Evolutionary conservation across 2,797 vertebrate species (phyloP).

Genomic region (Sebastes cheni): DNA sequence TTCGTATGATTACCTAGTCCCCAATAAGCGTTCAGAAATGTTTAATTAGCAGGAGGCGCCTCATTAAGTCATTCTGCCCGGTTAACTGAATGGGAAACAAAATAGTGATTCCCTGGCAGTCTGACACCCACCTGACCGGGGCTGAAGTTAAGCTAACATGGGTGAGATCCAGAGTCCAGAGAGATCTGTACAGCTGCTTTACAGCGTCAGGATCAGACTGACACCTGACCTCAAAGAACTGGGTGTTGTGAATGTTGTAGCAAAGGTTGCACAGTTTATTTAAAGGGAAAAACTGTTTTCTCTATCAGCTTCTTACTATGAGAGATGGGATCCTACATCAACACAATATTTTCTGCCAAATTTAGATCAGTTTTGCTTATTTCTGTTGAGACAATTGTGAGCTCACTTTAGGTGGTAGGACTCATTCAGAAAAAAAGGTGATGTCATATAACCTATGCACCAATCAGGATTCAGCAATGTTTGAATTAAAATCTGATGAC

Average conservation of each 20-base stretch:
- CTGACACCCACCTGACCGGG: constrained; percentile 13
- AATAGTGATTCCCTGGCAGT: constrained; percentile 19
- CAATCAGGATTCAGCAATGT: too few relatives aligned
- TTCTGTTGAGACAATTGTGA: background rate
- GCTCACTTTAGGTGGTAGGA: background rate
- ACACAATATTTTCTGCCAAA: background rate
- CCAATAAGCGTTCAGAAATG: background rate
- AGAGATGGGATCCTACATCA: background rate
- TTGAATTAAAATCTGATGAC: too few relatives aligned
- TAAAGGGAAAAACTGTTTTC: background rate
- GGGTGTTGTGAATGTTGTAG: background rate
- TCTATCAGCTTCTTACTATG: background rate
- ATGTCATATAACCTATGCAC: background rate
- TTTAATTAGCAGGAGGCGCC: constrained; percentile 42
- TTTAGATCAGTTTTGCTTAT: background rate
- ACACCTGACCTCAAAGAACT: background rate
- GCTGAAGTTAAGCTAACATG: constrained; percentile 32
- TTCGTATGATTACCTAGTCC: background rate
- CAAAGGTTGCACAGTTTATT: background rate
- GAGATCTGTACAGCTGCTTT: constrained; percentile 39
- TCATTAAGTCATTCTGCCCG: constrained; percentile 39
- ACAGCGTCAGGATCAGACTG: constrained; percentile 16
- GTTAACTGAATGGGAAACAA: constrained; percentile 27
- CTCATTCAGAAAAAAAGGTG: background rate
- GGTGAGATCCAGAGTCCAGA: constrained; percentile 13